Evolutionary conservation across 2,797 vertebrate species (phyloP).

Genomic region (Pelodytes ibericus): DNA sequence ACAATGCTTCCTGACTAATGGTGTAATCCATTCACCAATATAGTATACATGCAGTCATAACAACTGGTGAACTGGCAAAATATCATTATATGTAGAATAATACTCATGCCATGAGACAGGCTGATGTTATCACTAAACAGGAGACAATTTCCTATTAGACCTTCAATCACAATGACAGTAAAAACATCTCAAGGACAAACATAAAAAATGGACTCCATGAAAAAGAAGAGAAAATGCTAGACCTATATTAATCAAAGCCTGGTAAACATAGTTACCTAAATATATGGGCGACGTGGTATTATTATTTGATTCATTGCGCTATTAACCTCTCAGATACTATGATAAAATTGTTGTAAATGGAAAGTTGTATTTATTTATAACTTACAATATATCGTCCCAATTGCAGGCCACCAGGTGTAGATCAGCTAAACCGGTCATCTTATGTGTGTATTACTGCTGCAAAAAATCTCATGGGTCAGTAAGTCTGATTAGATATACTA

Average conservation of each 20-base stretch:
- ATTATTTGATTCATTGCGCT: neutral
- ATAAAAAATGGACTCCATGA: slow-evolving; percentile 2
- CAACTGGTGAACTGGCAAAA: neutral
- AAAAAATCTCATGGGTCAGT: too few species aligned
- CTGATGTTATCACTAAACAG: slow-evolving; percentile 12
- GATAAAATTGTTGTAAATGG: neutral
- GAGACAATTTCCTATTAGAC: slow-evolving; percentile 4
- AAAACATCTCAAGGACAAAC: slow-evolving; percentile 11
- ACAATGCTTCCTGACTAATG: neutral
- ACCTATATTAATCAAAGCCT: slow-evolving; percentile 5
- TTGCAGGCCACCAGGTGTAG: too few species aligned
- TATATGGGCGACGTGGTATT: neutral
- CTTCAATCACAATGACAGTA: slow-evolving; percentile 7
- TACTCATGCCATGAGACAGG: neutral
- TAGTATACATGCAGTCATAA: neutral
- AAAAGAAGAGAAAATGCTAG: neutral
- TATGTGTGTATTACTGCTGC: too few species aligned
- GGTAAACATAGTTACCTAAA: neutral
- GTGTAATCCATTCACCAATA: neutral
- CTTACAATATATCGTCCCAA: too few species aligned
- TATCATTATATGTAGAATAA: neutral
- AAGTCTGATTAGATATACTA: too few species aligned
- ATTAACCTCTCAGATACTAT: slow-evolving; percentile 5
- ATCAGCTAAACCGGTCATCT: too few species aligned
- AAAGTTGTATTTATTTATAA: too few species aligned